Conservation (phyloP, 2,113 vertebrate species). For the Cochlearius cochlearius region DNA sequence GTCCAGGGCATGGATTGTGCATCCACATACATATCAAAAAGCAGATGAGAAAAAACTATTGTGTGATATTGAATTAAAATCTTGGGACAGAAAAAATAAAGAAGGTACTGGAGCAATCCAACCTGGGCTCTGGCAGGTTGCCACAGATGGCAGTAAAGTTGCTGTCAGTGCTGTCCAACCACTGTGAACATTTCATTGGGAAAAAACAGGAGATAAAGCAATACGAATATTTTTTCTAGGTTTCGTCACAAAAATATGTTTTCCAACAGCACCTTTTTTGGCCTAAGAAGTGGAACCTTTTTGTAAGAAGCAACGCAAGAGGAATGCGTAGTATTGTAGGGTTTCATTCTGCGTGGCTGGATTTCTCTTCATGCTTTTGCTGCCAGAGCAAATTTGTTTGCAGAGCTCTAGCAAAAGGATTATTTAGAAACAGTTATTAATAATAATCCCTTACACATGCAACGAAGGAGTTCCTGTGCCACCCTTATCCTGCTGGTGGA, state of each 20-base stretch:
- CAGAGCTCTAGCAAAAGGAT: neutral
- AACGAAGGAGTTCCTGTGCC: neutral
- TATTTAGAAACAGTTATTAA: neutral
- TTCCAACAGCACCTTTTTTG: neutral
- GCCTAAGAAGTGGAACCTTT: neutral
- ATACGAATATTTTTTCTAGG: neutral
- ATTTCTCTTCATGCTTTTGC: neutral
- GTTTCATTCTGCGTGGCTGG: neutral
- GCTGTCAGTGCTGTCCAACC: neutral
- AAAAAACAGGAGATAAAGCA: neutral
- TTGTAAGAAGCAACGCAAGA: neutral
- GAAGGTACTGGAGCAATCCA: neutral
- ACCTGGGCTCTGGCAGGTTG: neutral
- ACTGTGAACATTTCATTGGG: neutral
- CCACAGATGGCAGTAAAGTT: neutral
- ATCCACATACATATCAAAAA: neutral
- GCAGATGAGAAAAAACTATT: neutral
- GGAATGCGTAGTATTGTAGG: neutral
- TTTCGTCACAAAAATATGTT: neutral
- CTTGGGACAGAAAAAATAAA: neutral
- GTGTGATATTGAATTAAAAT: neutral
- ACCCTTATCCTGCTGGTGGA: neutral
- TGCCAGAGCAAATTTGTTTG: neutral
- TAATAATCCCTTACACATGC: neutral
- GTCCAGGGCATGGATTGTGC: neutral